phyloP scores from a whole-genome alignment of 2,113 vertebrate genomes.

The Lichenostomus cassidix region DNA sequence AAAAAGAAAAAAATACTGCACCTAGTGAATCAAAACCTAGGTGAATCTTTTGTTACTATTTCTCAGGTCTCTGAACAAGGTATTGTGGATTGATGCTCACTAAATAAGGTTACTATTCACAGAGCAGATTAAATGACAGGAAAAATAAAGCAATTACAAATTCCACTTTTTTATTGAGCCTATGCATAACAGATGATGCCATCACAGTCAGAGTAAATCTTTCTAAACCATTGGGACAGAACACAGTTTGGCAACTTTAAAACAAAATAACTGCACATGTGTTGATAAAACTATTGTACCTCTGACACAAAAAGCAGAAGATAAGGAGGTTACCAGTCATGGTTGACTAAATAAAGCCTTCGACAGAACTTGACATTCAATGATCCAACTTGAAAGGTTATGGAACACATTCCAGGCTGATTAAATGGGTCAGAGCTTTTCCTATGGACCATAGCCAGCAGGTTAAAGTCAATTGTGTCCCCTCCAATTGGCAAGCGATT shows the following conservation, averaged over 20 bases:
- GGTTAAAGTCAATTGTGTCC: conserved; percentile 77
- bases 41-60: background rate
- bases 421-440: conserved; percentile 76
- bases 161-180: conserved; percentile 10
- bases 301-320: conserved; percentile 60
- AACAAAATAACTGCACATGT: conserved; percentile 21
- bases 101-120: conserved; percentile 20
- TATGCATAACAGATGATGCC: conserved; percentile 4
- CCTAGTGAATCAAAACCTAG: background rate
- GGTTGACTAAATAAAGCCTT: conserved; percentile 67
- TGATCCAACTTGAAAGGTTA: conserved; percentile 75
- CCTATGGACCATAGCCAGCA: conserved; percentile 71
- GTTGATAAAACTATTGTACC: conserved; percentile 59
- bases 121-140: conserved; percentile 23
- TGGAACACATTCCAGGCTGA: conserved; percentile 72
- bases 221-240: conserved; percentile 52
- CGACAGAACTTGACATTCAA: conserved; percentile 60
- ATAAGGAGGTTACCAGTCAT: conserved; percentile 56
- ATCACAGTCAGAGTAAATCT: conserved; percentile 32
- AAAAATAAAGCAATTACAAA: conserved; percentile 39
- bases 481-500: conserved; percentile 75
- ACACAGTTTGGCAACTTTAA: conserved; percentile 43
- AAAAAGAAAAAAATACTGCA: background rate
- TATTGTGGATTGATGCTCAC: background rate
- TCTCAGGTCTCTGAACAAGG: conserved; percentile 12